phyloP scores from a whole-genome alignment of 1,140 invertebrate genomes.

The Dreissena polymorpha region DNA sequence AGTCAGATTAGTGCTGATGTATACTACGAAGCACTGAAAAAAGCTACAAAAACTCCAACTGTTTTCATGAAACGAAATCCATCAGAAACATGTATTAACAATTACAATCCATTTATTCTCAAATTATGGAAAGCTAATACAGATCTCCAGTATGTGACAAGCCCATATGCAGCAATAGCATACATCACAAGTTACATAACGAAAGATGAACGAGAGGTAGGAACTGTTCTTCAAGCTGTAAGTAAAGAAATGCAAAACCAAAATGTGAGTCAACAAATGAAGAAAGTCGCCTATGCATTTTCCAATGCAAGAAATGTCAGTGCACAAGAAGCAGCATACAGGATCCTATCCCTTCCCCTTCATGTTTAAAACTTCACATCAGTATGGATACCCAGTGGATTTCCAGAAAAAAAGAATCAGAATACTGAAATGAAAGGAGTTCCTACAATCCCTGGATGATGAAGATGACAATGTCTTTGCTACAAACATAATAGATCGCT shows the following conservation, averaged over 20 bases:
- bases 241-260: constrained; percentile 40
- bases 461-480: constrained; percentile 52
- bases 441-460: constrained; percentile 36
- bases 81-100: constrained; percentile 43
- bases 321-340: constrained; percentile 51
- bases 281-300: constrained; percentile 39
- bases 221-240: constrained; percentile 45
- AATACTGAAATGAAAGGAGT: constrained; percentile 38
- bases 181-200: constrained; percentile 45
- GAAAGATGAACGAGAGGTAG: constrained; percentile 48
- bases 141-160: constrained; percentile 50
- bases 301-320: constrained; percentile 36
- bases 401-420: constrained; percentile 50
- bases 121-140: constrained; percentile 48
- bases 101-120: constrained; percentile 33
- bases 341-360: constrained; percentile 33
- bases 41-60: constrained; percentile 43
- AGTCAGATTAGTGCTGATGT: constrained; percentile 14
- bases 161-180: constrained; percentile 48
- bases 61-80: constrained; percentile 41
- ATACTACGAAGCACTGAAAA: constrained; percentile 33
- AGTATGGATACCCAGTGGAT: constrained; percentile 44
- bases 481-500: constrained; percentile 39
- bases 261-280: constrained; percentile 47
- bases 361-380: constrained; percentile 34